Percentiles rank a stretch among this genome's conserved stretches.
These are phyloP conservation scores for Poecilia gillii DNA, from an alignment of 2,797 vertebrate genomes.

Conservation along the genomic window DNA sequence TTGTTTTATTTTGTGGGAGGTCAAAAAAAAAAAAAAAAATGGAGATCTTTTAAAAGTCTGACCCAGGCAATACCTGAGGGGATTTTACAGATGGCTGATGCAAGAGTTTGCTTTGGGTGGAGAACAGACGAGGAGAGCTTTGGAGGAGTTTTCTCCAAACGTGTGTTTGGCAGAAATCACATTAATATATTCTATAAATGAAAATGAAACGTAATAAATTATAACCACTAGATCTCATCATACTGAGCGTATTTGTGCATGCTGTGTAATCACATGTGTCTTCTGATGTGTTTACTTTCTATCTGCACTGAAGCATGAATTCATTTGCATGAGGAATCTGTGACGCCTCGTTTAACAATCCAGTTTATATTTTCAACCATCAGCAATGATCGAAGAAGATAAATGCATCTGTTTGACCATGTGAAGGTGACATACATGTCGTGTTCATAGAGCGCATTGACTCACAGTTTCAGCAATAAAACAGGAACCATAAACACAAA, in stretches of 20 bases:
- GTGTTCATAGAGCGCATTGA: neutral
- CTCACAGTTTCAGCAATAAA: neutral
- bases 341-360: neutral
- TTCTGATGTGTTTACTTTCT: neutral
- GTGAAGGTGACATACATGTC: neutral
- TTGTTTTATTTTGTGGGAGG: neutral
- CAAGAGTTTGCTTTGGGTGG: slow-evolving; percentile 52
- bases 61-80: neutral
- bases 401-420: neutral
- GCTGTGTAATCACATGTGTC: too few species aligned
- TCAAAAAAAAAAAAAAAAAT: neutral
- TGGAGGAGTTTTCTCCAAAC: neutral
- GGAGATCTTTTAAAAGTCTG: neutral
- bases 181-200: neutral
- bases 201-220: neutral
- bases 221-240: neutral
- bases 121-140: neutral
- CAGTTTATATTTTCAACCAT: neutral
- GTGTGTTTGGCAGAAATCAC: neutral
- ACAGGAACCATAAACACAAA: neutral
- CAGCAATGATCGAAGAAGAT: neutral
- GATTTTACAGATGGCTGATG: slow-evolving; percentile 50
- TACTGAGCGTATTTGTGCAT: neutral
- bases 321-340: neutral
- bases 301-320: neutral